Base-by-base conservation (phyloP, 2,113 vertebrate species). In the Argyrosomus japonicus region DNA sequence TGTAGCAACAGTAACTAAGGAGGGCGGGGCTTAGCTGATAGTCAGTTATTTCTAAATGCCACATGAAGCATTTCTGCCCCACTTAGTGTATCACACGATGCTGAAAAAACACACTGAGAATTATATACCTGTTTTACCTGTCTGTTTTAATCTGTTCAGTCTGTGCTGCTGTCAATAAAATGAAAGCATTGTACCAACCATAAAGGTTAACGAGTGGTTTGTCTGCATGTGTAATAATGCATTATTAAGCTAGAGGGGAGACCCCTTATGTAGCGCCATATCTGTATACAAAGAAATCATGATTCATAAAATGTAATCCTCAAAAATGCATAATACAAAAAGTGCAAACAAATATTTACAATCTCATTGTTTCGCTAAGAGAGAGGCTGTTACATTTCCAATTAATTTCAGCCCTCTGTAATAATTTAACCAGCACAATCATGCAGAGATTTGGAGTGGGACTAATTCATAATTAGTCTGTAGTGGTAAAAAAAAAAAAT, bases 291-390 rank as follows among this genome's bases (percentile, higher is more conserved):
- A 21, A 75, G 32, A 78, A 21, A 67, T 57, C 18, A 6, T n/a
- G 25, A 69, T 32, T 50, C 14, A 70, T 43, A 19, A 60, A 76
- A 77, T 29, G 32, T 32, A n/a, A 25, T 60, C 58, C 36, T 88
- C 61, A 83, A 63, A 69, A 75, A 8, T 27, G 57, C 51, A 17
- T 54, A 45, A 43, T 53, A 68, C 29, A 79, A 65, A 84, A 91
- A 79, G 75, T 86, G 65, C 76, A 89, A 86, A 87, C 29, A 85
- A 82, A 77, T 79, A 86, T 88, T 75, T 91, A 92, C 88, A 89
- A 68, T 83, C 82, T 83, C 10, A 23, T 75, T 68, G 11, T 65
- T 75, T 65, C 48, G 58, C 53, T 45, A 21, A 68, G 13, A 57
- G 25, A 68, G 29, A 32, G 47, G 48, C 9, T 43, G 7, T 56